A percentile compares a stretch with the other conserved stretches of the same genome.
phyloP scores from a whole-genome alignment of 53 echinoderm and acorn worm species.

The Paelopatides confundens region DNA sequence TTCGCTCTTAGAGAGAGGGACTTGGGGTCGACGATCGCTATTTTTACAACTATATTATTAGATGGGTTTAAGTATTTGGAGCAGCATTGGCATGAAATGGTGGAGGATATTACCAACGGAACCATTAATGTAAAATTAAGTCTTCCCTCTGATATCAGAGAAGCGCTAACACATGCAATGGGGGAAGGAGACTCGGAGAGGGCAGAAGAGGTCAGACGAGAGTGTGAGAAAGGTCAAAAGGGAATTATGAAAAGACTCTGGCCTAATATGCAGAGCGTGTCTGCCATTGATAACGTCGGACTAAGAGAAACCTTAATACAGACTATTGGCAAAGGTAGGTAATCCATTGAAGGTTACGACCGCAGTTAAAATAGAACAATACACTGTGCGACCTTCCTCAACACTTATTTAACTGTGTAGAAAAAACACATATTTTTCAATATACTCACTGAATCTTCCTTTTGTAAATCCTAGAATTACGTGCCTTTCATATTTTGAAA shows the following conservation, averaged over 20 bases:
- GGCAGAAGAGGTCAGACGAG: constrained; percentile 56
- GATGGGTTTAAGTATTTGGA: constrained; percentile 58
- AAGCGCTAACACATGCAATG: constrained; percentile 27
- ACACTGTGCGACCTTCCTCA: too few relatives aligned
- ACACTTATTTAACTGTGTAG: too few relatives aligned
- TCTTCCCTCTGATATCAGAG: constrained; percentile 30
- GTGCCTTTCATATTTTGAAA: too few relatives aligned
- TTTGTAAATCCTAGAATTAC: too few relatives aligned
- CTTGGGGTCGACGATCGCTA: background rate
- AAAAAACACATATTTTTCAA: too few relatives aligned
- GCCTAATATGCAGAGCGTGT: constrained; percentile 61
- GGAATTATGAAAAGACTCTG: constrained; percentile 76
- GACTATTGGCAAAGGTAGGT: constrained; percentile 62
- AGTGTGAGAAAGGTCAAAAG: constrained; percentile 75
- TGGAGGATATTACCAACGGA: constrained; percentile 66
- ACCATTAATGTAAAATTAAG: constrained; percentile 60
- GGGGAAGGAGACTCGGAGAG: constrained; percentile 58
- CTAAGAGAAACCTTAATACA: constrained; percentile 30
- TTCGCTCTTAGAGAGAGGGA: constrained; percentile 75
- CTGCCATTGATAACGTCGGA: constrained; percentile 46
- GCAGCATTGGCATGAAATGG: constrained; percentile 69
- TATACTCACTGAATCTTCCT: too few relatives aligned
- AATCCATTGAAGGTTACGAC: too few relatives aligned
- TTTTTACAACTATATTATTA: constrained; percentile 47
- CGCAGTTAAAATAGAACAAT: too few relatives aligned